phyloP scores from a whole-genome alignment of 2,888 invertebrate species.

The Microctonus aethiopoides region DNA sequence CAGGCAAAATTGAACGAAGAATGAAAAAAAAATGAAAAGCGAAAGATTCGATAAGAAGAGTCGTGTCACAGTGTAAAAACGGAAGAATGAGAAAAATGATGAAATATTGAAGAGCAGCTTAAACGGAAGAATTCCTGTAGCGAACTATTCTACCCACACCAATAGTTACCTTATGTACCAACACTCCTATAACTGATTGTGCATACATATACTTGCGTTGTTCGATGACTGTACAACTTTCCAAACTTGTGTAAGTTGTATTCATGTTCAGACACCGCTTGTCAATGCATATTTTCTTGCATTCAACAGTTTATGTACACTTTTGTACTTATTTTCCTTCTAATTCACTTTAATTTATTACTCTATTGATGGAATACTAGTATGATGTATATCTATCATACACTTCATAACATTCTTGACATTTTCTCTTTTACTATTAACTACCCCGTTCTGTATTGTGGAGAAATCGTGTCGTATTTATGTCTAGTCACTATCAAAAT shows the following conservation, averaged over 20 bases:
- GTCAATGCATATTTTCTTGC: background rate
- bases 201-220: background rate
- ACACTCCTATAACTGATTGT: constrained; percentile 6
- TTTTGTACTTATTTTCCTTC: background rate
- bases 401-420: no score
- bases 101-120: constrained; percentile 66
- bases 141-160: constrained; percentile 58
- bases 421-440: no score
- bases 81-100: constrained; percentile 64
- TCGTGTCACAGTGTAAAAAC: constrained; percentile 43
- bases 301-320: constrained; percentile 4
- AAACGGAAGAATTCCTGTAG: constrained; percentile 65
- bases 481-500: no score
- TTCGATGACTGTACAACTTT: constrained; percentile 23
- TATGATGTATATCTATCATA: background rate
- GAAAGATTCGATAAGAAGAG: constrained; percentile 17
- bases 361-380: background rate
- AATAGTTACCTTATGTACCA: constrained; percentile 53
- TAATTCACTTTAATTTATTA: background rate
- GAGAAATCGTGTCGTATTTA: no score
- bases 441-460: no score
- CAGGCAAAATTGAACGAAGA: background rate
- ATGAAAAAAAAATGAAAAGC: constrained; percentile 26
- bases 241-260: constrained; percentile 25
- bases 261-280: constrained; percentile 3